phyloP scores from a whole-genome alignment of 2,113 vertebrate species.

The Todiramphus saurophagus region DNA sequence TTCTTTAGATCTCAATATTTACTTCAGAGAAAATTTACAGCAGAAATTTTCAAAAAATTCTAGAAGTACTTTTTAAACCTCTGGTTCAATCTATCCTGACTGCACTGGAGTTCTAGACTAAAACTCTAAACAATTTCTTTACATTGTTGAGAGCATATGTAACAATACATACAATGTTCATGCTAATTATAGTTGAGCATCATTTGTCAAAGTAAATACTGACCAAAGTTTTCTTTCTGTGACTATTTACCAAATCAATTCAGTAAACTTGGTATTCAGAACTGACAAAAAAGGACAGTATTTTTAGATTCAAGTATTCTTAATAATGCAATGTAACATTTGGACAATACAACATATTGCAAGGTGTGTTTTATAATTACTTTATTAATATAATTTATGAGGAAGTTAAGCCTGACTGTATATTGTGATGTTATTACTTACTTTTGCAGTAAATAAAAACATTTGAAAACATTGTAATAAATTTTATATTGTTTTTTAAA shows the following conservation, averaged over 20 bases:
- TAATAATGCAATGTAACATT: background rate
- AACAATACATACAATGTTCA: conserved; percentile 37
- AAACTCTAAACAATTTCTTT: background rate
- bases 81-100: background rate
- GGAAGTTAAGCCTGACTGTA: background rate
- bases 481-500: background rate
- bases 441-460: background rate
- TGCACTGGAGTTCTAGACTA: background rate
- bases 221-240: background rate
- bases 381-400: background rate
- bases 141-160: background rate
- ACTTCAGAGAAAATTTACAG: background rate
- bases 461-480: background rate
- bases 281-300: background rate
- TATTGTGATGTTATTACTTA: background rate
- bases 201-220: background rate
- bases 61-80: background rate
- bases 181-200: conserved; percentile 7
- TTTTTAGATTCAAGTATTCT: background rate
- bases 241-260: background rate
- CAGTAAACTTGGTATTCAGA: background rate
- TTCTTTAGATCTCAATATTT: background rate
- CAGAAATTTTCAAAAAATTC: background rate
- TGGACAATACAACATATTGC: background rate
- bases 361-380: background rate